Base-by-base conservation (phyloP, 2,113 vertebrate genomes). In the Halichoeres trimaculatus region DNA sequence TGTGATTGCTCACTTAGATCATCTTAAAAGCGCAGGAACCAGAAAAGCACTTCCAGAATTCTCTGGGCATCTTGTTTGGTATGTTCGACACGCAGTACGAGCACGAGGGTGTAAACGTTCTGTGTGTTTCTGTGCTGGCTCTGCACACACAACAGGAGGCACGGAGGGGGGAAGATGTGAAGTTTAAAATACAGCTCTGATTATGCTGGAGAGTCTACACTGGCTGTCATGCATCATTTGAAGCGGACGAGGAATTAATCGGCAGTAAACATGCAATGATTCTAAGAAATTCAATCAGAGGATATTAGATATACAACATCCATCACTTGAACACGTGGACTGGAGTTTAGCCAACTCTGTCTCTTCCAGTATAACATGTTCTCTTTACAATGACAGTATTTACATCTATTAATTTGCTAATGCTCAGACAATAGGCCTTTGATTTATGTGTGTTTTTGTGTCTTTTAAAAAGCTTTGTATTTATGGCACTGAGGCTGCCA, bases 171-270 rank as follows among this genome's bases (percentile, higher is more conserved):
- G 10, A 58, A 17, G 51, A 74, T 22, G 62, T 43, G 58, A 88
- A 73, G 5, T 62, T 59, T 67, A 74, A 80, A 66, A 38, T 60
- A 76, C 16, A 53, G 63, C 68, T 79, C 35, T 52, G 50, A 68
- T 17, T 24, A 78, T 57, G 66, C 65, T 16, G 8, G 45, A 64
- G 45, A 71, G 34, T 10, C 19, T 0, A 40, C 2, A 0, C 41
- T 65, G 45, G 23, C 24, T 62, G 66, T 74, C 80, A 83, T 89
- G 79, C 75, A 88, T 92, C 78, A 90, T 92, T 91, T 84, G 90
- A 85, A 59, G 36, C 12, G 50, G 57, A 63, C 41, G 13, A 76
- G 65, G 52, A 85, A 72, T 72, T 85, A 76, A 86, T 85, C 48
- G 30, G 34, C 75, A 61, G 76, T 54, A 63, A 62, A 84, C 66